Conservation (phyloP, 2,113 vertebrate species). For the Gobio gobio region DNA sequence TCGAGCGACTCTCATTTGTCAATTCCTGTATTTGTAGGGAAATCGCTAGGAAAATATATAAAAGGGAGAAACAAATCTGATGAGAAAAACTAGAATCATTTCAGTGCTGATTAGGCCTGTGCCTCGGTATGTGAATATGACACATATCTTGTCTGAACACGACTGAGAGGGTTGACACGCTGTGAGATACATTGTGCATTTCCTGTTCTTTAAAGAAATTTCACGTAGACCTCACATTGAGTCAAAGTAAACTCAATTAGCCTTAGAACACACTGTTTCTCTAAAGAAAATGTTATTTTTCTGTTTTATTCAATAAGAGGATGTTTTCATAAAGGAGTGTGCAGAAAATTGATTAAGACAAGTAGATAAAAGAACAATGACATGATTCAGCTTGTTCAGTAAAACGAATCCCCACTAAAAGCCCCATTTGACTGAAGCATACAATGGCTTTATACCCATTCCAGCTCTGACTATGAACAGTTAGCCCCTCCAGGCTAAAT, state of each 20-base stretch:
- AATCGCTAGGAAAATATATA: not conserved
- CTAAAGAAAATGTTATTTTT: not conserved
- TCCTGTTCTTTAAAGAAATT: not conserved
- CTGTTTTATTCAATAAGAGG: not conserved
- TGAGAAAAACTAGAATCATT: not conserved
- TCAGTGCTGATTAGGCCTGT: not conserved
- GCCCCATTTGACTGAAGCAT: constrained; percentile 8
- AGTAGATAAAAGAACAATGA: constrained; percentile 30
- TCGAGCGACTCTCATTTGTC: not conserved
- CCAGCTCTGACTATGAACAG: not conserved
- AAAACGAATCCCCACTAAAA: not conserved
- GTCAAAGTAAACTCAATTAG: not conserved
- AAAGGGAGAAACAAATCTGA: not conserved
- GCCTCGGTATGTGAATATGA: not conserved
- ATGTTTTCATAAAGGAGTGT: not conserved
- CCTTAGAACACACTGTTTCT: not conserved
- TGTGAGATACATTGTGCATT: not conserved
- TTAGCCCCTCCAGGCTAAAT: constrained; percentile 1
- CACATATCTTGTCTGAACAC: not conserved
- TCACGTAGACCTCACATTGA: not conserved
- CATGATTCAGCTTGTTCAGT: constrained; percentile 1
- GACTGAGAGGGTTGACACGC: not conserved
- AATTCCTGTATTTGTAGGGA: not conserved
- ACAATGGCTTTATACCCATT: constrained; percentile 20
- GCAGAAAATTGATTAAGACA: not conserved